Evolutionary conservation across 2,888 invertebrate species (phyloP).

Genomic region (Cephus pulcher): DNA sequence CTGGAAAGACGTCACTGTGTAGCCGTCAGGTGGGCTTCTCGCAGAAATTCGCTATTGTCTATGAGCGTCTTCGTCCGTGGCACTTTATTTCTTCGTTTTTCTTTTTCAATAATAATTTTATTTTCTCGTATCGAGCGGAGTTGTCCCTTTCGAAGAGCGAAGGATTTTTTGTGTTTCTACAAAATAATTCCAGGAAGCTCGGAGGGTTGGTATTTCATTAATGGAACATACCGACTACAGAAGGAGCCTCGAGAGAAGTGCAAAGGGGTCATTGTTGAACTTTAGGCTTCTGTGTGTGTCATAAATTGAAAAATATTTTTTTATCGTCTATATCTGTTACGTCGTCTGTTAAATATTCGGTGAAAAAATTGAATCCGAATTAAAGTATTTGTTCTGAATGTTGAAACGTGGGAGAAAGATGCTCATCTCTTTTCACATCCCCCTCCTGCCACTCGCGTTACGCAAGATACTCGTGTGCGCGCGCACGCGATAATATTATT

Average conservation of each 20-base stretch:
- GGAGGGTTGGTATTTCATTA: not conserved
- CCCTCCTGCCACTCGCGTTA: not conserved
- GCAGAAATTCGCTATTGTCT: not conserved
- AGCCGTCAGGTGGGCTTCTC: not conserved
- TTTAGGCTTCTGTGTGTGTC: not conserved
- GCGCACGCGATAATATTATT: slow-evolving; percentile 2
- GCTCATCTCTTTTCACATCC: not conserved
- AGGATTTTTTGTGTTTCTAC: not conserved
- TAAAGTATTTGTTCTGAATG: not conserved
- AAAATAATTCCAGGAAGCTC: not conserved
- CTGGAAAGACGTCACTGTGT: not conserved
- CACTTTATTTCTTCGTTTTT: not conserved
- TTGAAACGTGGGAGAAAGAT: not conserved
- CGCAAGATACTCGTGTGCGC: not conserved
- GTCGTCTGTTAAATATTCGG: not conserved
- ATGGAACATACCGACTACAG: not conserved
- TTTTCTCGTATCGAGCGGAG: not conserved
- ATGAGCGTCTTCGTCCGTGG: not conserved
- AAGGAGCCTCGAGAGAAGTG: not conserved
- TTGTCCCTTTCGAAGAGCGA: not conserved
- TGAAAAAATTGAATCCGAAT: too few relatives aligned
- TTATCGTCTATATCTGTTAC: not conserved
- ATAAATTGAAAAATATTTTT: not conserved
- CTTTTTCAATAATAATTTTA: not conserved
- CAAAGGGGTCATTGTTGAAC: not conserved